Base-by-base conservation (phyloP, 1,140 invertebrate genomes). In the Aphis craccivora region DNA sequence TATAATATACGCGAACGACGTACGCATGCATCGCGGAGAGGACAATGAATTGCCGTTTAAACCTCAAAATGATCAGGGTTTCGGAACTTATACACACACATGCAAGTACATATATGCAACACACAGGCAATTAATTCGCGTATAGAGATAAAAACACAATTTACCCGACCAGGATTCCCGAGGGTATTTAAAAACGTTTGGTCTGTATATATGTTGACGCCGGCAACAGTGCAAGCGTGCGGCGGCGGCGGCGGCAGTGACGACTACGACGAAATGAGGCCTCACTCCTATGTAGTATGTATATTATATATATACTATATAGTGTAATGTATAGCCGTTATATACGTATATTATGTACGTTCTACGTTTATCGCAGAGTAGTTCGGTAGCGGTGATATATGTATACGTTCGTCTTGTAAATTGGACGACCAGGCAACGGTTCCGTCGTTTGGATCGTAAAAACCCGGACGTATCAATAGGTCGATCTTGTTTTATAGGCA, bases 141-240 rank as follows among this genome's bases (percentile, higher is more conserved):
- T 81, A n/a, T 23, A 84, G 48, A 93, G 91, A 93, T 93, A 93
- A 93, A 93, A 93, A 93, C 91, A 93, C 91, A 93, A 93, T 93
- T 93, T 93, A 86, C 81, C 48, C 89, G 5, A 60, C 53, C 89
- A 20, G 37, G 55, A 90, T 53, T 93, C 91, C 91, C 91, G 25
- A 35, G 91, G 81, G 91, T 93, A 93, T 93, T 93, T 93, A 93
- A 93, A 93, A 93, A 93, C 48, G 35, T 84, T 83, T 35, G 48
- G 25, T n/a, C n/a, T 48, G n/a, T 92, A 55, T 60, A 60, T 51
- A 88, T 88, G 43, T 87, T 87, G 30, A 87, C 84, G 25, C 43
- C 43, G n/a, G n/a, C 60, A 67, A 76, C n/a, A 76, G 60, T 76
- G 60, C 48, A 18, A 11, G n/a, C 30, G 60, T 14, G 25, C 30